Base-by-base conservation (phyloP, 2,113 vertebrate genomes). In the Oxyruncus cristatus region DNA sequence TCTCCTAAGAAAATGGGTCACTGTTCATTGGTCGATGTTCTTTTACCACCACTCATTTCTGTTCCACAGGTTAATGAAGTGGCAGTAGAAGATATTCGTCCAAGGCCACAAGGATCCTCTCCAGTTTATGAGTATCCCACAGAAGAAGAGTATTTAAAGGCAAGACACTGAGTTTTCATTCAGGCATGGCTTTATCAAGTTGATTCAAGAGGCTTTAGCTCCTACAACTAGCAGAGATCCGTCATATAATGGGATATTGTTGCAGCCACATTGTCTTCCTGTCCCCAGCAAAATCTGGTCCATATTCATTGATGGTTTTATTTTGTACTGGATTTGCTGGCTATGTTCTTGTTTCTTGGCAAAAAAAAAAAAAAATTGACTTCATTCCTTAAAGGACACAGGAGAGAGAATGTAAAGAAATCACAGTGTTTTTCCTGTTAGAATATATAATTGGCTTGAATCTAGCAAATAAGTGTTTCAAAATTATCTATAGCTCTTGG, bases 51-150 rank as follows among this genome's bases (percentile, higher is more conserved):
- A 10, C 18, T 91, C 11, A 21, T 63, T 61, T 94, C 30, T 73
- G 74, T 94, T 53, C n/a, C 18, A 46, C 97, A 99, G 99, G 97
- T 98, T 96, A 98, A 98, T 78, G 98, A 98, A 66, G 98, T 98
- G 70, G 97, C 98, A 24, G 80, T 96, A 93, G 99, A 99, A 97
- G 97, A 93, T 90, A 97, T 99, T 74, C 98, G 99, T 85, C 99
- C 99, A 23, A 98, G 99, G 19, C 99, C 99, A 52, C 99, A 99
- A 79, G 99, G 99, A 72, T 99, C 99, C 26, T 99, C 99, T 11
- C 99, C 99, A 5, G 98, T 99, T 59, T 99, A 99, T 42, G 99
- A 99, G 81, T 99, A 93, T 73, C 95, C 97, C 8, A 42, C 98
- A 83, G 98, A 98, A 47, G 98, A 98, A 14, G 97, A 98, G n/a